These are phyloP conservation scores for Epiblema foenella DNA, from an alignment of 2,888 invertebrate species.

Conservation along the genomic window DNA sequence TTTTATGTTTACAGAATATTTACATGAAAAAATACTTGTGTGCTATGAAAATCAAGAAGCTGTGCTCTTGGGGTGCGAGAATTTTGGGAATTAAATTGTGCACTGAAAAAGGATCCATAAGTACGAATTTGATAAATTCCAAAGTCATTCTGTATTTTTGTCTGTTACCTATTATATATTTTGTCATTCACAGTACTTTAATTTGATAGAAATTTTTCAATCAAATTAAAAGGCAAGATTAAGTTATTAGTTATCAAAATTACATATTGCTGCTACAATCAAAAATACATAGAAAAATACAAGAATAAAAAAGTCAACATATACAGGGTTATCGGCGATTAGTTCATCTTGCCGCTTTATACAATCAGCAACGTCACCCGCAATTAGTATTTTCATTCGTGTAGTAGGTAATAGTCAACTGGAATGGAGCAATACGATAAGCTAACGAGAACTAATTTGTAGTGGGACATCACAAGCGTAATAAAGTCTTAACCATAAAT, in stretches of 20 bases:
- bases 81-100: conserved; percentile 15
- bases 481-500: conserved; percentile 71
- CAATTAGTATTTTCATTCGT: conserved; percentile 30
- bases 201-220: not conserved
- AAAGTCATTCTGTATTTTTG: not conserved
- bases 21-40: conserved; percentile 35
- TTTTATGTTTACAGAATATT: conserved; percentile 37
- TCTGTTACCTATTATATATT: too few relatives aligned
- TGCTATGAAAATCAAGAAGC: conserved; percentile 18
- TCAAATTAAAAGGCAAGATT: not conserved
- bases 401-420: conserved; percentile 14
- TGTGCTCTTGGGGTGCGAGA: conserved; percentile 13
- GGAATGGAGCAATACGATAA: conserved; percentile 34
- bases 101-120: not conserved
- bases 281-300: not conserved
- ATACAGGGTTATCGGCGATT: not conserved
- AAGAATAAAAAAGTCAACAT: not conserved
- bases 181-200: too few relatives aligned
- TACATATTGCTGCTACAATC: not conserved
- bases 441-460: conserved; percentile 40
- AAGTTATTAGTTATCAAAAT: not conserved
- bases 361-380: not conserved
- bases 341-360: not conserved
- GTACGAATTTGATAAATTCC: not conserved
- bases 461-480: conserved; percentile 51